Percentiles rank a stretch among this genome's conserved stretches.
Evolutionary conservation across 2,888 invertebrate genomes (phyloP).

Genomic region (Lasioglossum figueresi): DNA sequence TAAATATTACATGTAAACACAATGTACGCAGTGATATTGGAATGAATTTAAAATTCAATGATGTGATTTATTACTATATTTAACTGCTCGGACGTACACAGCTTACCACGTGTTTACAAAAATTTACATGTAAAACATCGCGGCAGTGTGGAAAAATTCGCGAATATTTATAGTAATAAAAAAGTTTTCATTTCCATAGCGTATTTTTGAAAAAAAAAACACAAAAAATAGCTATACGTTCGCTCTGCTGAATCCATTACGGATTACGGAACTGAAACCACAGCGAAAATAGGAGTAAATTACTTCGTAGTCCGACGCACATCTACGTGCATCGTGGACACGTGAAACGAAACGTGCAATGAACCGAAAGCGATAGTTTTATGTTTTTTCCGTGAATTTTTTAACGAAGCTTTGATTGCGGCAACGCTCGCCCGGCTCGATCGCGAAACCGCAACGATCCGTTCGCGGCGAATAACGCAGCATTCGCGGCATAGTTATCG

Average conservation of each 20-base stretch:
- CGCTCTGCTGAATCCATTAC: background rate
- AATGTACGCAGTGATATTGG: background rate
- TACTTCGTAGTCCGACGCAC: background rate
- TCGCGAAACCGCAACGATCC: slow-evolving; percentile 31
- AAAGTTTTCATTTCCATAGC: background rate
- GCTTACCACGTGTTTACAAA: background rate
- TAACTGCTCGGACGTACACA: background rate
- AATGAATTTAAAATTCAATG: background rate
- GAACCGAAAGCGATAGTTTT: background rate
- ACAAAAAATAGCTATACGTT: background rate
- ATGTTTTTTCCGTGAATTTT: background rate
- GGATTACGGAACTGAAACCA: slow-evolving; percentile 5
- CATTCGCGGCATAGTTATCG: background rate
- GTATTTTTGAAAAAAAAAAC: too few species aligned
- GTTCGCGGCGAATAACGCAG: background rate
- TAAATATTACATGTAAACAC: background rate
- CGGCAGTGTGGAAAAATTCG: background rate
- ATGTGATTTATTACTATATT: background rate
- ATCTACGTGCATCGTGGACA: background rate
- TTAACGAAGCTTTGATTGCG: background rate
- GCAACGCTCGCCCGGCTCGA: background rate
- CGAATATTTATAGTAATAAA: background rate
- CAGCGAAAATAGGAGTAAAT: background rate
- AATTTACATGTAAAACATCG: background rate
- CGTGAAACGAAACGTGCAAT: background rate